These are phyloP conservation scores for Tapera naevia DNA, from an alignment of 2,797 vertebrate species.

Conservation along the genomic window DNA sequence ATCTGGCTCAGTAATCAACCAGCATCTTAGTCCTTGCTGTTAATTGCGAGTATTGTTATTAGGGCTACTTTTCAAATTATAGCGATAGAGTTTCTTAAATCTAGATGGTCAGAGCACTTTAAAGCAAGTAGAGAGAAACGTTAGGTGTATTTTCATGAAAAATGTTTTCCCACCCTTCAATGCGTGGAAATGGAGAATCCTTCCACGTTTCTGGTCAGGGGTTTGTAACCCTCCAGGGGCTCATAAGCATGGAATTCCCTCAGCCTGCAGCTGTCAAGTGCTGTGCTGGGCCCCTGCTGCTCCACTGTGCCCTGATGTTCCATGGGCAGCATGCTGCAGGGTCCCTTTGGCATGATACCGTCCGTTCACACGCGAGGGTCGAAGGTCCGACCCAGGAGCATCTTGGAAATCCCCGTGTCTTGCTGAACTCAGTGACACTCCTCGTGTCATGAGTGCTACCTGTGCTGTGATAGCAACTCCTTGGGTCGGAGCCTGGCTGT, in stretches of 20 bases:
- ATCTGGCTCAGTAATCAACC: neutral
- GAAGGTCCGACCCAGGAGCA: neutral
- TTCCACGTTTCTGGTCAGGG: neutral
- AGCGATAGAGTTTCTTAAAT: neutral
- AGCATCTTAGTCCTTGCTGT: neutral
- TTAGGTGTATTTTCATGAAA: neutral
- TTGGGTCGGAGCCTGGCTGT: neutral
- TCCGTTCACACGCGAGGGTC: rapidly evolving
- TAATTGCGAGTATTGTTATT: neutral
- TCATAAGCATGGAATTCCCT: neutral
- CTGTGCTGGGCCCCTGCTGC: neutral
- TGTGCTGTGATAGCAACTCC: rapidly evolving
- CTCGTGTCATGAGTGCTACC: rapidly evolving
- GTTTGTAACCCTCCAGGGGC: neutral
- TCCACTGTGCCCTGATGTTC: rapidly evolving
- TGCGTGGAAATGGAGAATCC: neutral
- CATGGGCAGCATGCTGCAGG: rapidly evolving
- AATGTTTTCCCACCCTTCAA: neutral
- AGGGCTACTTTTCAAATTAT: neutral
- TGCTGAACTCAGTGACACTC: neutral
- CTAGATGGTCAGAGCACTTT: neutral
- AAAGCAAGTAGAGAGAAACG: neutral
- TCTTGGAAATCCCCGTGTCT: neutral
- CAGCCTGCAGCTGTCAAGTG: neutral
- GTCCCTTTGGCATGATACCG: neutral